These are phyloP conservation scores for Limonius californicus DNA, from an alignment of 1,140 invertebrate species.

Conservation along the genomic window DNA sequence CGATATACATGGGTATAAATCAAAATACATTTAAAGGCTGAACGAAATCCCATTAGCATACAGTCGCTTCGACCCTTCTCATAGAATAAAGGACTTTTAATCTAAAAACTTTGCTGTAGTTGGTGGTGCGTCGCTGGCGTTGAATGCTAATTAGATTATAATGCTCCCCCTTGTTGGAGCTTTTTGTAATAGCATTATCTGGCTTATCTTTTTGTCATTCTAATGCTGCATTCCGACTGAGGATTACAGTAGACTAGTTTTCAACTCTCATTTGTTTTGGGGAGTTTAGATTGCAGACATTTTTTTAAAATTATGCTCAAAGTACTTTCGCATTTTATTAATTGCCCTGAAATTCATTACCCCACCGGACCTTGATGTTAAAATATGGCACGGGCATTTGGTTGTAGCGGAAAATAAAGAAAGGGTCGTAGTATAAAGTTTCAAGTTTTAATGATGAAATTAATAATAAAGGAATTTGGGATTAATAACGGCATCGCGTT, in stretches of 20 bases:
- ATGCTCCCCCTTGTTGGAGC: constrained; percentile 10
- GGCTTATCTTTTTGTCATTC: constrained; percentile 12
- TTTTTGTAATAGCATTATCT: constrained; percentile 12
- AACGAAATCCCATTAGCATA: constrained; percentile 11
- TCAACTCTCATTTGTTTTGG: not conserved
- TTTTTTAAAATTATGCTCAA: not conserved
- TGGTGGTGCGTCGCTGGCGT: constrained; percentile 9
- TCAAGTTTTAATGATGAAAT: not conserved
- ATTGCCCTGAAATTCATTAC: no score
- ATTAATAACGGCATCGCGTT: constrained; percentile 1
- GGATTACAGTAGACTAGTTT: constrained; percentile 1
- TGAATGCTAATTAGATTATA: constrained; percentile 15
- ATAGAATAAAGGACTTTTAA: constrained; percentile 9
- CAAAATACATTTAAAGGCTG: constrained; percentile 4
- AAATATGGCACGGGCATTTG: no score
- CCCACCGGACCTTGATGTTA: no score
- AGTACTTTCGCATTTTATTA: no score
- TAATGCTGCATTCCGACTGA: not conserved
- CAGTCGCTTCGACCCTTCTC: constrained; percentile 9
- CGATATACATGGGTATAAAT: not conserved
- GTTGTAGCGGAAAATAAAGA: no score
- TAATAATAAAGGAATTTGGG: not conserved
- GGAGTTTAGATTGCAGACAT: not conserved
- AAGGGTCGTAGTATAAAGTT: no score
- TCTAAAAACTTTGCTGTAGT: constrained; percentile 1